Evolutionary conservation across 2,113 vertebrate genomes (phyloP).

Genomic region (Lamprotornis superbus): DNA sequence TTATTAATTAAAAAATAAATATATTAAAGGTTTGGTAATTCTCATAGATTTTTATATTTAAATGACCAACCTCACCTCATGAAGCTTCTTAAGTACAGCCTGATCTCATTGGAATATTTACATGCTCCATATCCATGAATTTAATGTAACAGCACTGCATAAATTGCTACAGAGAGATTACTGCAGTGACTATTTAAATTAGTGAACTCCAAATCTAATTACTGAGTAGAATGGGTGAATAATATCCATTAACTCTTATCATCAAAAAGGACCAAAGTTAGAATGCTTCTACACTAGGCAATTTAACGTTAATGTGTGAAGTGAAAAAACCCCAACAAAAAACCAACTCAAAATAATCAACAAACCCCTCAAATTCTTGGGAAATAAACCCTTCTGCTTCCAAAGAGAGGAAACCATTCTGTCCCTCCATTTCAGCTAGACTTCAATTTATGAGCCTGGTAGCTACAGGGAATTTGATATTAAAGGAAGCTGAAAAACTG

Average conservation of each 20-base stretch:
- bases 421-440: background rate
- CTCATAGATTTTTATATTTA: background rate
- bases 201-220: background rate
- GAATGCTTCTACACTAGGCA: background rate
- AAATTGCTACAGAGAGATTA: background rate
- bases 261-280: background rate
- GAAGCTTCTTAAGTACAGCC: background rate
- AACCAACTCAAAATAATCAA: background rate
- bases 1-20: background rate
- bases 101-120: background rate
- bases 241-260: background rate
- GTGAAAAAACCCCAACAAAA: background rate
- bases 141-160: background rate
- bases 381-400: background rate
- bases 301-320: background rate
- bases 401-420: background rate
- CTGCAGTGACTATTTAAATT: conserved; percentile 5
- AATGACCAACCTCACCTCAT: background rate
- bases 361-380: background rate
- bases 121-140: background rate
- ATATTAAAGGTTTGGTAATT: background rate
- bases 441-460: background rate
- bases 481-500: background rate
- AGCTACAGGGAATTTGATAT: background rate
- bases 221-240: background rate